These are phyloP conservation scores for Conger conger DNA, from an alignment of 2,113 vertebrate genomes.

Conservation along the genomic window DNA sequence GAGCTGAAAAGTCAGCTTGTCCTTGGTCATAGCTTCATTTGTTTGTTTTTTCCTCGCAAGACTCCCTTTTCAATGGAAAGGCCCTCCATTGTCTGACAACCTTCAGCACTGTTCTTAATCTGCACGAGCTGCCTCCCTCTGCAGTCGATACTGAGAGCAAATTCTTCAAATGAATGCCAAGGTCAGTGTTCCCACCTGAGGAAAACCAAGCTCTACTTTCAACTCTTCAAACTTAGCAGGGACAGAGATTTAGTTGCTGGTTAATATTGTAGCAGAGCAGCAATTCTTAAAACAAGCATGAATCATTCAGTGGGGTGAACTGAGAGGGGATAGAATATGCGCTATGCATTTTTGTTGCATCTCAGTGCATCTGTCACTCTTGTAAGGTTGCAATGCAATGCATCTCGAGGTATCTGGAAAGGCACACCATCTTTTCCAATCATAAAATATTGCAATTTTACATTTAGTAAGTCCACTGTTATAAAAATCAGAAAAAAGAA, in stretches of 20 bases:
- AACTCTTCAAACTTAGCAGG: neutral
- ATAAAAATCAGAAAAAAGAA: neutral
- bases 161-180: neutral
- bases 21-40: constrained; percentile 66
- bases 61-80: constrained; percentile 55
- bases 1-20: neutral
- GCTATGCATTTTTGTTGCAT: neutral
- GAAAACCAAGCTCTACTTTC: neutral
- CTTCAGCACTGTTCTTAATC: constrained; percentile 50
- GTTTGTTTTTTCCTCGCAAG: constrained; percentile 40
- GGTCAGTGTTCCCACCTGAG: neutral
- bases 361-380: neutral
- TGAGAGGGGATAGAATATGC: neutral
- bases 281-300: neutral
- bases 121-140: constrained; percentile 57
- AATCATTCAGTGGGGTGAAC: neutral
- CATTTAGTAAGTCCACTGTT: neutral
- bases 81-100: constrained; percentile 46
- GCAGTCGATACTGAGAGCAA: neutral
- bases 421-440: neutral
- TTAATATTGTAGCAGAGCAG: neutral
- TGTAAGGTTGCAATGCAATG: neutral
- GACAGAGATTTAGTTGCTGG: neutral
- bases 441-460: neutral
- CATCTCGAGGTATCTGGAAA: neutral